Base-by-base conservation (phyloP, 2,888 invertebrate genomes). In the Campoplex capitator region DNA sequence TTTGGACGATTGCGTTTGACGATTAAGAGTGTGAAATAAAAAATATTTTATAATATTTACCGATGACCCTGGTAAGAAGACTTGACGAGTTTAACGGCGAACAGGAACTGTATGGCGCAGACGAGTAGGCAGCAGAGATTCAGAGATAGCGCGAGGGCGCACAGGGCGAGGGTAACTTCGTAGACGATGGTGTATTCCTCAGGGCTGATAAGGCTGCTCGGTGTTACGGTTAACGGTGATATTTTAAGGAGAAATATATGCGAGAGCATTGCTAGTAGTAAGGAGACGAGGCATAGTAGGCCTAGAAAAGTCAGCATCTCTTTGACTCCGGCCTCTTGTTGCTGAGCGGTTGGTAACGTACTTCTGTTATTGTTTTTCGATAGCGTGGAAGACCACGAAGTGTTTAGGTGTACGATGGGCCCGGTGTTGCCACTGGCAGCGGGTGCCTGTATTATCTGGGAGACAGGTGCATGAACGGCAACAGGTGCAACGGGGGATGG, bases 81-180 rank as follows among this genome's bases (percentile, higher is more conserved):
- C 93, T 98, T 97, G 93, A 98, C 97, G 94, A 99, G 96, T 95
- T 98, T 98, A 90, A 98, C 98, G 73, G 98, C 98, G 94, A 98
- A 98, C 93, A 98, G 96, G 95, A 98, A 98, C 95, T 99, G 98
- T 93, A 98, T 98, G 91, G 98, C 97, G 96, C 98, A 98, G 92
- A 98, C 98, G 91, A 98, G 96, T 87, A 98, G 96, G 94, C 98
- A 98, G 95, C 98, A 98, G 88, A 98, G 96, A 95, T 98, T 98
- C 90, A 98, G 95, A 48, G 98, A 98, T 78, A 98, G 95, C 88
- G 98, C 98, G 92, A 98, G 96, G 85, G 98, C 98, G 94, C 98
- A 97, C 93, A 98, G 95, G 48, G 98, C 98, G 93, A 98, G 95
- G 76, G 98, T 98, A 93, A 98, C 98, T 95, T 98, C 98, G 94